These are phyloP conservation scores for Acanthacorydalis orientalis DNA, from an alignment of 2,888 invertebrate genomes.

Conservation along the genomic window DNA sequence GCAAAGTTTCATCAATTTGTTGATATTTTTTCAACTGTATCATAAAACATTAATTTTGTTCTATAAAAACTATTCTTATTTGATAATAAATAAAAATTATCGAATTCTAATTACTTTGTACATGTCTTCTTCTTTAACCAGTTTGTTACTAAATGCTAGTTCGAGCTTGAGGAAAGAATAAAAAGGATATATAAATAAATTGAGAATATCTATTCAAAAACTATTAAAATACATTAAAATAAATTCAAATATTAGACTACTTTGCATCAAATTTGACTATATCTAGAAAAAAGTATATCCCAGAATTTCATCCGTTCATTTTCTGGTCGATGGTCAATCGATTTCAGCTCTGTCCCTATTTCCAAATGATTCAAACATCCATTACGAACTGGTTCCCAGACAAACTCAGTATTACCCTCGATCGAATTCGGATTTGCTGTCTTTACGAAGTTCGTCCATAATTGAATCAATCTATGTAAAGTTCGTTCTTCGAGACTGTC, in stretches of 20 bases:
- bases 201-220: too few species aligned
- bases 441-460: slow-evolving; percentile 22
- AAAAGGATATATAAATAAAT: too few species aligned
- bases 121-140: too few species aligned
- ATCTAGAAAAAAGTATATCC: slow-evolving; percentile 4
- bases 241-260: background rate
- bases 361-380: slow-evolving; percentile 6
- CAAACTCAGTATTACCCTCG: slow-evolving; percentile 8
- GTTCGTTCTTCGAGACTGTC: slow-evolving; percentile 15
- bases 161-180: too few species aligned
- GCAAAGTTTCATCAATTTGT: too few species aligned
- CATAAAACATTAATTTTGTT: too few species aligned
- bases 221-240: too few species aligned
- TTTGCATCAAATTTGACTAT: background rate
- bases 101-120: too few species aligned
- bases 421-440: slow-evolving; percentile 12
- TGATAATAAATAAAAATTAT: too few species aligned
- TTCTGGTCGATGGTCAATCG: slow-evolving; percentile 1
- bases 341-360: slow-evolving; percentile 3
- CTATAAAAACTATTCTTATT: too few species aligned
- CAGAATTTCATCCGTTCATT: slow-evolving; percentile 7
- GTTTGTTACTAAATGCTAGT: too few species aligned
- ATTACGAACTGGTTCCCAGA: background rate
- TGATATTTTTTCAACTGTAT: too few species aligned
- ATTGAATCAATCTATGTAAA: slow-evolving; percentile 17